Percentiles rank a stretch among this genome's conserved stretches.
These are phyloP conservation scores for Helicoverpa zea DNA, from an alignment of 1,140 invertebrate genomes.

Conservation along the genomic window DNA sequence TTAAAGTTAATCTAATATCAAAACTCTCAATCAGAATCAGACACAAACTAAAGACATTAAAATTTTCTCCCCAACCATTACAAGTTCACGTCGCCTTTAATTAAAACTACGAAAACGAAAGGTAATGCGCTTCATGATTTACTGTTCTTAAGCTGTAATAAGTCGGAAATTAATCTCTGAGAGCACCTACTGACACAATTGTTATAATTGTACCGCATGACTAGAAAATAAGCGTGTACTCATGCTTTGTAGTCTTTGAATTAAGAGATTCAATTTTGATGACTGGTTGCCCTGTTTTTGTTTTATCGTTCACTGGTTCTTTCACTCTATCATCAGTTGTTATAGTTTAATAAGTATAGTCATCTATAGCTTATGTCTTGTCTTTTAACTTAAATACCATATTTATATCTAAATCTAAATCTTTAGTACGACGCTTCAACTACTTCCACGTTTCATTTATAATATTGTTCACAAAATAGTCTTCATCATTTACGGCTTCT, in stretches of 20 bases:
- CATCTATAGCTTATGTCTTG: too few species aligned
- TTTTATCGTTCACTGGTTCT: not conserved
- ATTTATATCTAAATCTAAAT: not conserved
- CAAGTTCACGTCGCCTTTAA: not conserved
- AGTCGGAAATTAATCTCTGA: constrained; percentile 5
- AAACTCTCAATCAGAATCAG: not conserved
- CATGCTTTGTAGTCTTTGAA: not conserved
- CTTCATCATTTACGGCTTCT: constrained; percentile 35
- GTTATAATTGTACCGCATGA: constrained; percentile 22
- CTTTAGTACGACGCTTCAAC: constrained; percentile 10
- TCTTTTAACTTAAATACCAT: not conserved
- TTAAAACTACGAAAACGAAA: not conserved
- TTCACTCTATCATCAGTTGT: not conserved
- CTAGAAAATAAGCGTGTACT: constrained; percentile 24
- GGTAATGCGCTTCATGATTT: constrained; percentile 19
- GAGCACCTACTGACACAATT: constrained; percentile 32
- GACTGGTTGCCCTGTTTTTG: not conserved
- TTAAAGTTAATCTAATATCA: not conserved
- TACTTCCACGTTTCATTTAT: constrained; percentile 9
- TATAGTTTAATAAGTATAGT: not conserved
- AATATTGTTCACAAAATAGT: constrained; percentile 29
- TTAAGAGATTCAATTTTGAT: constrained; percentile 3
- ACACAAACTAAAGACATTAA: not conserved
- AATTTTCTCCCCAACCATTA: not conserved
- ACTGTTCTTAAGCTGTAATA: constrained; percentile 2